phyloP scores from a whole-genome alignment of 2,888 invertebrate genomes.

The Catocala sponsa region DNA sequence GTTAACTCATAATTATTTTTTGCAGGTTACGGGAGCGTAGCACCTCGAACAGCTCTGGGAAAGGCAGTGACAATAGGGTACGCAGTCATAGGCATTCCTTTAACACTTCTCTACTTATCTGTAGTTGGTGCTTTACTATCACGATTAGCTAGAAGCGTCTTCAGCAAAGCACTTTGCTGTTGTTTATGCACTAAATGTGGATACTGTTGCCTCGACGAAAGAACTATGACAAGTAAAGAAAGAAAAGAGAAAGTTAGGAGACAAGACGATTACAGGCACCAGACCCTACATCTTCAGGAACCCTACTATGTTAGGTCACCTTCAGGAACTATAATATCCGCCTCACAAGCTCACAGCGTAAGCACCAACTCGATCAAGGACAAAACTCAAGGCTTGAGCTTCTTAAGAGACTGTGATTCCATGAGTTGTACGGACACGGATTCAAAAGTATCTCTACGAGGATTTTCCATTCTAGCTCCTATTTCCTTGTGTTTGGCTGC shows the following conservation, averaged over 20 bases:
- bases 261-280: conserved; percentile 89
- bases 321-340: conserved; percentile 85
- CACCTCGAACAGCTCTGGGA: conserved; percentile 96
- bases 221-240: conserved; percentile 94
- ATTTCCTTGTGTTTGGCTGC: conserved; percentile 95
- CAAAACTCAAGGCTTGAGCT: conserved; percentile 77
- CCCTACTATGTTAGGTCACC: conserved; percentile 91
- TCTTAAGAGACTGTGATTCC: conserved; percentile 84
- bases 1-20: conserved; percentile 41
- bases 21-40: conserved; percentile 97
- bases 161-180: conserved; percentile 94
- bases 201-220: conserved; percentile 95
- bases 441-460: conserved; percentile 90
- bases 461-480: conserved; percentile 95
- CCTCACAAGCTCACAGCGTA: conserved; percentile 82
- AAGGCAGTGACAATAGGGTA: conserved; percentile 97
- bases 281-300: conserved; percentile 90
- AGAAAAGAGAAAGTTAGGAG: conserved; percentile 92
- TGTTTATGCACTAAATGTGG: conserved; percentile 96
- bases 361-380: conserved; percentile 81
- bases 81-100: conserved; percentile 95
- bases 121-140: conserved; percentile 96
- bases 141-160: conserved; percentile 93
- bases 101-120: conserved; percentile 95
- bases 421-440: conserved; percentile 91